These are phyloP conservation scores for Micropterix aruncella DNA, from an alignment of 2,888 invertebrate species.

Conservation along the genomic window DNA sequence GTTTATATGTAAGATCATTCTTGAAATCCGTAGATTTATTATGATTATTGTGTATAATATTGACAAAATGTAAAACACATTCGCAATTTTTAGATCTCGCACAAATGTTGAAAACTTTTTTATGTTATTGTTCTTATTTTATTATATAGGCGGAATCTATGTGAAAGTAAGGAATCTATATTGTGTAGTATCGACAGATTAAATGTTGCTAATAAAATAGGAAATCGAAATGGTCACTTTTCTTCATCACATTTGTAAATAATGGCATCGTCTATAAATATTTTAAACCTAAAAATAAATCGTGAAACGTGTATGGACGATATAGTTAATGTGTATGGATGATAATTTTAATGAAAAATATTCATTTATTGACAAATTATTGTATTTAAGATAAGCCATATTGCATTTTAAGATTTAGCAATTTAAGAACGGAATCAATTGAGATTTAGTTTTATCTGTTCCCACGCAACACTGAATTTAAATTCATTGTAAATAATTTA, in stretches of 20 bases:
- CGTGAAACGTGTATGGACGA: too few relatives aligned
- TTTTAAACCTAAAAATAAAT: too few relatives aligned
- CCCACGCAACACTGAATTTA: background rate
- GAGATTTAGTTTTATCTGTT: background rate
- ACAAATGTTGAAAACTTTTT: background rate
- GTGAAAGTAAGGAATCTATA: too few relatives aligned
- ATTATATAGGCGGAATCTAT: background rate
- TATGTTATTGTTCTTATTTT: background rate
- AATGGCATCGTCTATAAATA: constrained; percentile 1
- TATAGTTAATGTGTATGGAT: background rate
- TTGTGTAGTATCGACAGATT: constrained; percentile 6
- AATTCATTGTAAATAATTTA: constrained; percentile 9
- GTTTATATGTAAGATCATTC: background rate
- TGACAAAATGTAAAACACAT: background rate
- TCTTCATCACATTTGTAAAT: constrained; percentile 1
- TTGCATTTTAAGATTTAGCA: background rate
- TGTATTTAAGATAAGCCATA: background rate
- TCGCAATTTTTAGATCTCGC: background rate
- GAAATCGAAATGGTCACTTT: constrained; percentile 3
- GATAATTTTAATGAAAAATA: background rate
- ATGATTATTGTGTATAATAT: background rate
- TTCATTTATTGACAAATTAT: background rate
- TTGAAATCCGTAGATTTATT: background rate
- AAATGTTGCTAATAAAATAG: constrained; percentile 8
- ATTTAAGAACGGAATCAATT: background rate